phyloP scores from a whole-genome alignment of 2,888 invertebrate species.

The Alviniconcha strummeri region DNA sequence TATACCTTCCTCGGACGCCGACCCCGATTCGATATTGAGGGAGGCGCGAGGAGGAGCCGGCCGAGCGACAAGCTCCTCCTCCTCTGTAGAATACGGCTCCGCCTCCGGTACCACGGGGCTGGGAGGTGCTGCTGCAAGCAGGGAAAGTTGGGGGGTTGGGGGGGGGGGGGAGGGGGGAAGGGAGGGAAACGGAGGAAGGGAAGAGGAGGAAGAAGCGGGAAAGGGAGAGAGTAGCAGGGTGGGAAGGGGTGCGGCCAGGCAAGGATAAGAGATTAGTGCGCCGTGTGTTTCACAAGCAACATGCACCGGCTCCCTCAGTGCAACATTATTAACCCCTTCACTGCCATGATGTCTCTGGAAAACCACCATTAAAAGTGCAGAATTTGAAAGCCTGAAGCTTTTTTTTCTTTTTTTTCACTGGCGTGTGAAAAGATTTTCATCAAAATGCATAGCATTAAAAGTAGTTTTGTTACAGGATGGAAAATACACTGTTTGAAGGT shows the following conservation, averaged over 20 bases:
- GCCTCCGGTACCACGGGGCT: slow-evolving; percentile 5
- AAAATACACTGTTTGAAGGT: no score
- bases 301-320: not conserved
- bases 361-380: no score
- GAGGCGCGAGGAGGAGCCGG: slow-evolving; percentile 43
- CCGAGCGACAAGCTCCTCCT: slow-evolving; percentile 41
- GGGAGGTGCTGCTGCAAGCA: slow-evolving; percentile 22
- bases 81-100: slow-evolving; percentile 38
- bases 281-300: not conserved
- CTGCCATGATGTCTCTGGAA: no score
- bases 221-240: not conserved
- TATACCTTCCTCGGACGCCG: slow-evolving; percentile 45
- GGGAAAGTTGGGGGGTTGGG: not conserved
- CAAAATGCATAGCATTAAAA: no score
- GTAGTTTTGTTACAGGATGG: no score
- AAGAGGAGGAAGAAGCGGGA: no score
- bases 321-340: no score
- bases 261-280: not conserved
- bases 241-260: not conserved
- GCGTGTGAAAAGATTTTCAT: no score
- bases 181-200: not conserved
- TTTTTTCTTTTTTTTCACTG: no score
- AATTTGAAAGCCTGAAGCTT: no score
- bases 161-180: not conserved
- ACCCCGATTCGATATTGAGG: slow-evolving; percentile 42